Evolutionary conservation across 2,797 vertebrate species (phyloP).

Genomic region (Melanotaenia pygmaea): DNA sequence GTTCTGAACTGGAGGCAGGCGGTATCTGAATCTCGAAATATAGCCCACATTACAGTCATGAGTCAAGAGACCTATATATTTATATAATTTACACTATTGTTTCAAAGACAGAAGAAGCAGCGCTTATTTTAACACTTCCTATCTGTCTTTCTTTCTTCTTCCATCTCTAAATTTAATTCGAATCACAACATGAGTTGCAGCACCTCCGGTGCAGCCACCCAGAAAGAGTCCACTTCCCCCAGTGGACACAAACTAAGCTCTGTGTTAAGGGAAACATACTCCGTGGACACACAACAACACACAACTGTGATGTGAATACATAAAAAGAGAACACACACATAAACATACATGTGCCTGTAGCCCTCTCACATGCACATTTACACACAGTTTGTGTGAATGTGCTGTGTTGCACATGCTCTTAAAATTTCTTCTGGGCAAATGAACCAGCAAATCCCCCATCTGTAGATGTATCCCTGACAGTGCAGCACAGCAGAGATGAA

Average conservation of each 20-base stretch:
- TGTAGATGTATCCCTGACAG: constrained; percentile 66
- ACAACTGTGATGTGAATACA: constrained; percentile 19
- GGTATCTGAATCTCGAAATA: not conserved
- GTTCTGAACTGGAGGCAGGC: not conserved
- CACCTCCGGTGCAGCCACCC: constrained; percentile 55
- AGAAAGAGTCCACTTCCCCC: constrained; percentile 55
- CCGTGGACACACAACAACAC: constrained; percentile 39
- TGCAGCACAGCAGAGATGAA: constrained; percentile 67
- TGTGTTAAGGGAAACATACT: constrained; percentile 41
- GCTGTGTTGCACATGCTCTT: constrained; percentile 37
- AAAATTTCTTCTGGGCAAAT: constrained; percentile 63
- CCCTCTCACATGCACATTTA: constrained; percentile 20
- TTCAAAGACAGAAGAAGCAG: not conserved
- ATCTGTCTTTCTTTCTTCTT: constrained; percentile 13
- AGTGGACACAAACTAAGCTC: constrained; percentile 49
- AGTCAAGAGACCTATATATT: not conserved
- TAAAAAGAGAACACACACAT: constrained; percentile 15
- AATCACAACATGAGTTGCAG: constrained; percentile 55
- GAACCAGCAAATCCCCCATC: constrained; percentile 70
- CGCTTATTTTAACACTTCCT: not conserved
- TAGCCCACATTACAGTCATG: not conserved
- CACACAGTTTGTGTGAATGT: constrained; percentile 31
- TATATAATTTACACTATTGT: not conserved
- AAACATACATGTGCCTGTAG: not conserved
- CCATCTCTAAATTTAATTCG: constrained; percentile 44